Evolutionary conservation across 2,113 vertebrate genomes (phyloP), one percentile per base, ranked within the genome.

Genomic region (Caretta caretta): DNA sequence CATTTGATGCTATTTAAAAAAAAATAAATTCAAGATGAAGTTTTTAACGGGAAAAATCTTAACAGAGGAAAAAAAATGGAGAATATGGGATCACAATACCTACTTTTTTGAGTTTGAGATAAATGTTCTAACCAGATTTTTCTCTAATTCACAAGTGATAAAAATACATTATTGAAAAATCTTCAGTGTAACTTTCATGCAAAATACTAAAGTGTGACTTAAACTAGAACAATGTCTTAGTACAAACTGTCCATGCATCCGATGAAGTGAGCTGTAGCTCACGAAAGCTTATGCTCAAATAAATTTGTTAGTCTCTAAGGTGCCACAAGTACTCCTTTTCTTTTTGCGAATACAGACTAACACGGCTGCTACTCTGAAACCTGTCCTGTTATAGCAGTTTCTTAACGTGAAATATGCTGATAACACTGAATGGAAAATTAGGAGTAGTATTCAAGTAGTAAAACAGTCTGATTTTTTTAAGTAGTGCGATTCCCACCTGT

Each of bases 401-500:
- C 51, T 93, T 84, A 80, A 65, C 87, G 29, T 8, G 51, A 93
- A 62, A 29, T 17, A 79, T 57, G 14, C 5, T 31, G 35, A 8
- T 84, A 93, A 76, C 3, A 6, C 48, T 16, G 84, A 88, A 76
- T 76, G 42, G 22, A 91, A 83, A 72, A 76, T 59, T 48, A 13
- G 27, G 27, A 91, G 86, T 2, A 38, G 17, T 4, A 14, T 62
- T 62, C 29, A 62, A 62, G 29, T 72, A 38, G n/a, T 38, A n/a
- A 38, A 22, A 38, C 16, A 72, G 65, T 10, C 38, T 78, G 65
- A 6, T 19, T 51, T 11, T 86, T 92, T 53, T 38, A 51, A 95
- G 46, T 19, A 84, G 11, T 38, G 92, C 51, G 38, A 85, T 35
- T 62, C 87, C 83, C 97, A 98, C 98, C 98, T 98, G 96, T 94